Percentiles rank a stretch among this genome's conserved stretches.
Conservation (phyloP, 1,140 invertebrate genomes). For the Drosophila burlai region DNA sequence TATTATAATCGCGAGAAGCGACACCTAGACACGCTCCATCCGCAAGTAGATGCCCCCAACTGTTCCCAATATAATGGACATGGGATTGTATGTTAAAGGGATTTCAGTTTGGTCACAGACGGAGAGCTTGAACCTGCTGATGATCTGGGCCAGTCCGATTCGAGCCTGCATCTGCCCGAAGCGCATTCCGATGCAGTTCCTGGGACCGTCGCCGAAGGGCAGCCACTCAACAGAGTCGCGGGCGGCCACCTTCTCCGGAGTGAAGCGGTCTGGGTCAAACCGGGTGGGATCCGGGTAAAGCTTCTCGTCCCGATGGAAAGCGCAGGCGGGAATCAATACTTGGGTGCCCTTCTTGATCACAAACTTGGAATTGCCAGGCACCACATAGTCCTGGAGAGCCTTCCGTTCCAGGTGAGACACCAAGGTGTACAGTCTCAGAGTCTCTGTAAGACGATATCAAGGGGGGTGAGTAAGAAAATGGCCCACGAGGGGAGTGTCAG, state of each 20-base stretch:
- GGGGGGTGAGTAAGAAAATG: not conserved
- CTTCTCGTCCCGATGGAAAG: slow-evolving; percentile 87
- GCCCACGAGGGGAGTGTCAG: not conserved
- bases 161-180: slow-evolving; percentile 85
- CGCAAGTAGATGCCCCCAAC: slow-evolving; percentile 52
- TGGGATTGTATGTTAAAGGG: slow-evolving; percentile 50
- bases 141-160: slow-evolving; percentile 81
- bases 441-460: slow-evolving; percentile 85
- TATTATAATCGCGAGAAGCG: no score
- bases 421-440: slow-evolving; percentile 88
- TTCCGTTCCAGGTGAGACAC: slow-evolving; percentile 87
- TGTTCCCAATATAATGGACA: slow-evolving; percentile 51
- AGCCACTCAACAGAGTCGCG: slow-evolving; percentile 86
- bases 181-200: slow-evolving; percentile 86
- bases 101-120: slow-evolving; percentile 67
- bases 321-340: slow-evolving; percentile 87
- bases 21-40: slow-evolving; percentile 21
- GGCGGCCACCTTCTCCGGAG: slow-evolving; percentile 84
- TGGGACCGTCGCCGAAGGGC: slow-evolving; percentile 89
- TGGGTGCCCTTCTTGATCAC: slow-evolving; percentile 87
- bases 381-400: slow-evolving; percentile 87
- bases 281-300: slow-evolving; percentile 87
- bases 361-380: slow-evolving; percentile 87
- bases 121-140: slow-evolving; percentile 77
- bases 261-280: slow-evolving; percentile 88